Evolutionary conservation across 2,113 vertebrate genomes (phyloP), one percentile per base, ranked within the genome.

Genomic region (Tragelaphus imberbis): DNA sequence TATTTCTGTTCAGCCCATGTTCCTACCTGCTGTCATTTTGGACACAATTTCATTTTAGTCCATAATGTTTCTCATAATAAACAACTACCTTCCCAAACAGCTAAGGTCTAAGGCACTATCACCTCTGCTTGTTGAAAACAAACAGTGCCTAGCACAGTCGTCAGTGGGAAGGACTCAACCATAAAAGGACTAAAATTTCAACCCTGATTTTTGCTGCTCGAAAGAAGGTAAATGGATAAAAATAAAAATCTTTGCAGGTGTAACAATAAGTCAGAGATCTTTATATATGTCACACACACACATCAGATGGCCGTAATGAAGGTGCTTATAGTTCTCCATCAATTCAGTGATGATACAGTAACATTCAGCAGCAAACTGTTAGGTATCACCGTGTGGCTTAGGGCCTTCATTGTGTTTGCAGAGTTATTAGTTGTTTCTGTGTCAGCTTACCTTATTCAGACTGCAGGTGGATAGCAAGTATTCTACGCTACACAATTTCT

Each of bases 11-110:
- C 56, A 89, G 77, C 8, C 3, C 36, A 14, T 90, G 36, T 30
- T 96, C 47, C 63, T 84, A 91, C 44, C 2, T 17, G 84, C 63
- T 90, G 44, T 90, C 92, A 97, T 97, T 98, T 95, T 97, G 92
- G 87, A 93, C 71, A 97, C 75, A 97, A 93, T 98, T 91, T 79
- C 65, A 86, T 95, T 95, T 97, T 93, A 23, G 63, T 94, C 53
- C 40, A 11, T 95, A 84, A 88, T 6, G 47, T 75, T 30, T 93
- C 7, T 96, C n/a, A 93, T 94, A 96, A 96, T 93, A 97, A 97
- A 81, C 65, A 86, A 94, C 27, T 23, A 92, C 49, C 15, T 91
- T 94, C 55, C 30, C 44, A 59, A 79, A n/a, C 65, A 86, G 28
- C 71, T 93, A 95, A 90, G 47, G 58, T 91, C 82, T 90, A 80